Conservation (phyloP, 30 jellyfish, hydroid and myxozoan genomes). For the Nemopilema nomurai region DNA sequence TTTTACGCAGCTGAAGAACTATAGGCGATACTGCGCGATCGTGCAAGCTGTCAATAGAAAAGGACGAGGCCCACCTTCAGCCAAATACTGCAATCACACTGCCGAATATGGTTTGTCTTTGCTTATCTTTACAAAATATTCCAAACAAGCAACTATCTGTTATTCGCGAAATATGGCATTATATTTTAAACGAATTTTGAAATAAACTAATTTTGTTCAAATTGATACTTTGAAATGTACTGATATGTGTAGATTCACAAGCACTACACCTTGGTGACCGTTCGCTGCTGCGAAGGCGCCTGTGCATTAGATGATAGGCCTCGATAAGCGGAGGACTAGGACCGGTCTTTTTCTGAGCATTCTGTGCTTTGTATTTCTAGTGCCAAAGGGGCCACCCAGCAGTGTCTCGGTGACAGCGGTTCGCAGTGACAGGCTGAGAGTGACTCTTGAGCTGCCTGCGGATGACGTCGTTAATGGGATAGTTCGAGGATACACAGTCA, state of each 20-base stretch:
- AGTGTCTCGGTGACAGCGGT: not conserved
- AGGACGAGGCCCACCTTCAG: conserved; percentile 67
- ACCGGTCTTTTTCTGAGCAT: no score
- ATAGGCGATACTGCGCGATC: conserved; percentile 30
- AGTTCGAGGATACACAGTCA: conserved; percentile 45
- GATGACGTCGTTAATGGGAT: conserved; percentile 45
- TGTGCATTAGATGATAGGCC: no score
- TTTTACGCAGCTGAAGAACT: conserved; percentile 18
- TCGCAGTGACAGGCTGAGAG: conserved; percentile 29
- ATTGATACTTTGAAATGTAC: no score
- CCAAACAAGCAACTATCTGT: no score
- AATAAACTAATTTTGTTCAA: no score
- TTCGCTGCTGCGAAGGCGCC: no score
- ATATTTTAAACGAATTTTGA: no score
- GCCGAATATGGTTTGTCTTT: conserved; percentile 65
- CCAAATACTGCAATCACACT: conserved; percentile 21
- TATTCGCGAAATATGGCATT: no score
- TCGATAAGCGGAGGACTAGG: no score
- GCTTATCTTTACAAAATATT: no score
- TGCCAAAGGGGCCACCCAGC: conserved; percentile 64
- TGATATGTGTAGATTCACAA: no score
- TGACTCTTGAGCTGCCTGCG: conserved; percentile 30
- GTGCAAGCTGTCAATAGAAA: conserved; percentile 51
- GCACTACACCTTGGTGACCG: no score
- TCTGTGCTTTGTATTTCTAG: conserved; percentile 17